These are phyloP conservation scores for Momotus momota DNA, from an alignment of 2,797 vertebrate genomes.

Conservation along the genomic window DNA sequence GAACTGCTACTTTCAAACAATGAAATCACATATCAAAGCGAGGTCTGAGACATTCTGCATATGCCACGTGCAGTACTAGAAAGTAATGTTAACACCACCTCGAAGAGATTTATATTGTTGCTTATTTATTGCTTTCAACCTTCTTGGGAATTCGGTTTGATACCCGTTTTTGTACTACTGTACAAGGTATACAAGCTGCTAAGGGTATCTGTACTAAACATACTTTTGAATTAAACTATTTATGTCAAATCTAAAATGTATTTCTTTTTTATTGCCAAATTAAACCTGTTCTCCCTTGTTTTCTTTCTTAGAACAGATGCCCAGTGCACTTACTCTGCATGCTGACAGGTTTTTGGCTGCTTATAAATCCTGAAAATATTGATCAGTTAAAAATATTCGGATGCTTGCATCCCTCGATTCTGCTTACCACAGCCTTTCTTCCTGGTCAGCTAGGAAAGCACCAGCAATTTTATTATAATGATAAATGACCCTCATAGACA, in stretches of 20 bases:
- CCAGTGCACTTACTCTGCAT: not conserved
- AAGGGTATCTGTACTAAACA: not conserved
- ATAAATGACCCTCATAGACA: conserved; percentile 90
- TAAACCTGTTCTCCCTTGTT: not conserved
- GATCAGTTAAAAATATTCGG: conserved; percentile 82
- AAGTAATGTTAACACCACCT: not conserved
- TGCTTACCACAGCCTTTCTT: conserved; percentile 90
- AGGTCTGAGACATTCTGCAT: not conserved
- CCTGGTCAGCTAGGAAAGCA: conserved; percentile 83
- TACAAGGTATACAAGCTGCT: not conserved
- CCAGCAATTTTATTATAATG: conserved; percentile 91
- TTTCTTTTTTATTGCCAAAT: conserved; percentile 30
- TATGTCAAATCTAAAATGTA: not conserved
- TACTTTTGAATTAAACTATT: not conserved
- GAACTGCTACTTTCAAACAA: not conserved
- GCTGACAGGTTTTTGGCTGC: conserved; percentile 53
- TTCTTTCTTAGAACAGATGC: conserved; percentile 32
- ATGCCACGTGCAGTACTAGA: not conserved
- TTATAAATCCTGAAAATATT: conserved; percentile 78
- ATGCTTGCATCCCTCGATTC: conserved; percentile 82
- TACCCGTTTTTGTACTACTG: not conserved
- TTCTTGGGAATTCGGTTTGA: not conserved
- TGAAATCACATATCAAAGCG: not conserved
- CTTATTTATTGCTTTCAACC: not conserved
- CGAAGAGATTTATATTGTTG: not conserved